These are phyloP conservation scores for Varecia variegata DNA, from an alignment of 2,797 vertebrate species.

Conservation along the genomic window DNA sequence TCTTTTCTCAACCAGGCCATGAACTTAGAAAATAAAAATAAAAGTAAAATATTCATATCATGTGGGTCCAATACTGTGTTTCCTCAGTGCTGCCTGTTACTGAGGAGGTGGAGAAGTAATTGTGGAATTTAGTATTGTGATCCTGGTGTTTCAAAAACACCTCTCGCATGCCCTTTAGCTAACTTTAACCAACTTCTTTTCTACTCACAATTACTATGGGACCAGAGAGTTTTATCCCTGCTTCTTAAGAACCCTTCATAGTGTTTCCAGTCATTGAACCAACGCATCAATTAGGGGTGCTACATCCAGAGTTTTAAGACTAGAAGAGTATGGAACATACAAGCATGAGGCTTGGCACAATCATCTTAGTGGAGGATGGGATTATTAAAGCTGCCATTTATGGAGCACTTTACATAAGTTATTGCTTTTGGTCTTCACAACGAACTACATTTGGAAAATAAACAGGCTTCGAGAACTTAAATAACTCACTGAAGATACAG, in stretches of 20 bases:
- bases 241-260: not conserved
- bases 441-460: not conserved
- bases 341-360: not conserved
- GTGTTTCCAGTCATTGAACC: not conserved
- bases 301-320: not conserved
- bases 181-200: not conserved
- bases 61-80: not conserved
- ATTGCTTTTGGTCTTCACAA: not conserved
- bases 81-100: not conserved
- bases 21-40: not conserved
- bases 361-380: not conserved
- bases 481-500: not conserved
- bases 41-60: not conserved
- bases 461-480: not conserved
- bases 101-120: accelerated
- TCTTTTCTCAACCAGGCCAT: not conserved
- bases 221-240: not conserved
- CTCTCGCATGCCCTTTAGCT: not conserved
- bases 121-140: not conserved
- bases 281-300: not conserved
- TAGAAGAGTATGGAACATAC: not conserved
- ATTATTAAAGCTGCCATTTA: not conserved
- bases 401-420: not conserved
- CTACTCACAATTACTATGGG: not conserved
- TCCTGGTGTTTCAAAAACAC: not conserved